These are phyloP conservation scores for Phataginus tricuspis DNA, from an alignment of 2,797 vertebrate genomes.

Conservation along the genomic window DNA sequence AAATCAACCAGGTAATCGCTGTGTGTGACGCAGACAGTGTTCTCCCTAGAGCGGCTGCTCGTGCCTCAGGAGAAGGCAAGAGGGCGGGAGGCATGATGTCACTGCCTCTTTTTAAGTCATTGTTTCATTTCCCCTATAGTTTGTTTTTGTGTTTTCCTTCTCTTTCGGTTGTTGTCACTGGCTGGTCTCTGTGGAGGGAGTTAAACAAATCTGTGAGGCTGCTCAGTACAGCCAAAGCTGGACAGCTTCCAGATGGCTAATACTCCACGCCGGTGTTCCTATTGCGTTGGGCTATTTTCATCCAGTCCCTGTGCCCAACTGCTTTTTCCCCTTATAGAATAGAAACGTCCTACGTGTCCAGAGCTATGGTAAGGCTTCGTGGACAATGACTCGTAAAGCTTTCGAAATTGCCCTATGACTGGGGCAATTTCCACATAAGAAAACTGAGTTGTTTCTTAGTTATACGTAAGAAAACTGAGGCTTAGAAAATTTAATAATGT, in stretches of 20 bases:
- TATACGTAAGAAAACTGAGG: not conserved
- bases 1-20: slow-evolving; percentile 53
- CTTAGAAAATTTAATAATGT: not conserved
- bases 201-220: slow-evolving; percentile 41
- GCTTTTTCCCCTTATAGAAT: not conserved
- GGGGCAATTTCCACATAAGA: not conserved
- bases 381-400: not conserved
- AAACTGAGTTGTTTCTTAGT: not conserved
- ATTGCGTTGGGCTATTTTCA: not conserved
- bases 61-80: not conserved
- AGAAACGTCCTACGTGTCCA: not conserved
- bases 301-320: not conserved
- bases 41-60: slow-evolving; percentile 34
- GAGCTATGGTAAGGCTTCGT: not conserved
- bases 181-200: slow-evolving; percentile 5
- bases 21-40: slow-evolving; percentile 27
- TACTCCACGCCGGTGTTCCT: not conserved
- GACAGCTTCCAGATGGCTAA: slow-evolving; percentile 22
- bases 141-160: not conserved
- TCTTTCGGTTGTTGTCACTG: not conserved
- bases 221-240: not conserved
- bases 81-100: slow-evolving; percentile 40
- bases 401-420: not conserved
- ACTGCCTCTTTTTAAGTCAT: slow-evolving; percentile 18
- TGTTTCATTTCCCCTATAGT: not conserved